Conservation (phyloP, 2,888 invertebrate genomes). For the Julus scandinavius region DNA sequence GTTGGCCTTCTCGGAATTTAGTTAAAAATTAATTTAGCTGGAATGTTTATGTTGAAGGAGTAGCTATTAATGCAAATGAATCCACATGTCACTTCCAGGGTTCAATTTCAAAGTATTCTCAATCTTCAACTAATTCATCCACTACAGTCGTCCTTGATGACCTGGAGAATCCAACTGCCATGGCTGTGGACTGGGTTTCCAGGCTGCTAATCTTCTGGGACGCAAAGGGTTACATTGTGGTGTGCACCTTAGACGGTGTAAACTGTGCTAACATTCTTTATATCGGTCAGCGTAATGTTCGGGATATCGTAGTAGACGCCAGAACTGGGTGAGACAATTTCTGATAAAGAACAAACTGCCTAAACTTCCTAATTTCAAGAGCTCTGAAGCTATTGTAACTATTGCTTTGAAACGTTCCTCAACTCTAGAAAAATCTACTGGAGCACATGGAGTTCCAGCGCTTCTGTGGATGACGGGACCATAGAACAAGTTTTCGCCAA, state of each 20-base stretch:
- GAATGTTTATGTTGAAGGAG: too few species aligned
- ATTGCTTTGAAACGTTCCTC: neutral
- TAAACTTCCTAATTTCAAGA: neutral
- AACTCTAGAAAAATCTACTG: conserved; percentile 46
- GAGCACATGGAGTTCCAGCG: conserved; percentile 48
- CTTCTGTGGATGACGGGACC: neutral
- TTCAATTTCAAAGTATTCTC: neutral
- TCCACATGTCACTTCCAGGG: neutral
- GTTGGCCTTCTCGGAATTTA: too few species aligned
- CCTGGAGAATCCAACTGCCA: conserved; percentile 1
- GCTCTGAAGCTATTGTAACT: too few species aligned
- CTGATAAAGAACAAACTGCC: neutral
- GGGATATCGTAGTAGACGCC: conserved; percentile 44
- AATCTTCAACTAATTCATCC: neutral
- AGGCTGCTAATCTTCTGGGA: conserved; percentile 47
- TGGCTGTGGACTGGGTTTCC: conserved; percentile 54
- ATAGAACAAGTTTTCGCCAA: conserved; percentile 43
- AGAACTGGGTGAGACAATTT: conserved; percentile 24
- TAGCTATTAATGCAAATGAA: too few species aligned
- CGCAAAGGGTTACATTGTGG: conserved; percentile 15
- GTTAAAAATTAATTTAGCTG: too few species aligned
- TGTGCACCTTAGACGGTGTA: conserved; percentile 35
- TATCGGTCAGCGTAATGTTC: neutral
- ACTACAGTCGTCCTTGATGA: neutral
- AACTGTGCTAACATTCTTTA: conserved; percentile 5